Evolutionary conservation across 2,797 vertebrate species (phyloP).

Genomic region (Erethizon dorsatum): DNA sequence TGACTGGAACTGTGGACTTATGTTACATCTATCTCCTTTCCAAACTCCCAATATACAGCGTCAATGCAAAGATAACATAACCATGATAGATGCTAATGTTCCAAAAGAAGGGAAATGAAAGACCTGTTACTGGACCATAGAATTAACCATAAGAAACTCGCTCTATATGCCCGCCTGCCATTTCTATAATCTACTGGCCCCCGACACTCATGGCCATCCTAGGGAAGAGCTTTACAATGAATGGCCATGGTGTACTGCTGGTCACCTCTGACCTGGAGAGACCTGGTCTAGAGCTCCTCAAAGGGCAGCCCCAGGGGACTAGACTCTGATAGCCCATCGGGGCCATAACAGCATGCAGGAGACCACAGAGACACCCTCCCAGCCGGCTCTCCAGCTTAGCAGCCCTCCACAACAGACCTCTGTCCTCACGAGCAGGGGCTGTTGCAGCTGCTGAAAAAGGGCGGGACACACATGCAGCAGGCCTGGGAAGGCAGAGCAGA

Average conservation of each 20-base stretch:
- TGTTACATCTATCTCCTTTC: background rate
- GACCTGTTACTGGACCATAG: background rate
- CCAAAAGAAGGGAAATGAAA: background rate
- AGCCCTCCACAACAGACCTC: background rate
- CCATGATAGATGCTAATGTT: background rate
- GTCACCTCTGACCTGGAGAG: background rate
- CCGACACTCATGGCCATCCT: background rate
- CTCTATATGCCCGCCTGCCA: background rate
- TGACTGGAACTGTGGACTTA: background rate
- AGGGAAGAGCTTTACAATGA: background rate
- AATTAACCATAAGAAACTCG: background rate
- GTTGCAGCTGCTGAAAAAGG: background rate
- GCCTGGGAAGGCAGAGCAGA: background rate
- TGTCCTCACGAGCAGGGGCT: background rate
- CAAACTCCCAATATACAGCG: background rate
- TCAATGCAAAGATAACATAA: background rate
- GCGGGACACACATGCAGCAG: background rate
- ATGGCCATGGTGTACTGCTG: background rate
- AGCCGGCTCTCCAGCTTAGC: background rate
- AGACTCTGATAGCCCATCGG: background rate
- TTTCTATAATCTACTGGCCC: background rate
- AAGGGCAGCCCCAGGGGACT: background rate
- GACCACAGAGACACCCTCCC: background rate
- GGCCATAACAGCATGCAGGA: background rate
- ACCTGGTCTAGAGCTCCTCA: background rate